These are phyloP conservation scores for Acleris holmiana DNA, from an alignment of 2,888 invertebrate genomes.

Conservation along the genomic window DNA sequence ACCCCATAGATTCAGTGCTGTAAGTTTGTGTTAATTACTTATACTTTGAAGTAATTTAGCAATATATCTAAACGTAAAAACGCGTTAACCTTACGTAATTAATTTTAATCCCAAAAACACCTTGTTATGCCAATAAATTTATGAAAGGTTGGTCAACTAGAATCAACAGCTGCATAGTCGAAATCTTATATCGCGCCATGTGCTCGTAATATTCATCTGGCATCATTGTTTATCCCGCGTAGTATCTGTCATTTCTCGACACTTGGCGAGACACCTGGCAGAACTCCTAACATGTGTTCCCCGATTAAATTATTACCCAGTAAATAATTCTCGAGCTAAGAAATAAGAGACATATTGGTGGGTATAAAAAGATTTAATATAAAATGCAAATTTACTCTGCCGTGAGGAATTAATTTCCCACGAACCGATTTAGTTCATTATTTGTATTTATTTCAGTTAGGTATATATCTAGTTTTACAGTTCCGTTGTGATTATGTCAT, in stretches of 20 bases:
- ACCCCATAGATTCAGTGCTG: too few relatives aligned
- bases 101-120: too few relatives aligned
- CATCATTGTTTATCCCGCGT: slow-evolving; percentile 23
- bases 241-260: slow-evolving; percentile 16
- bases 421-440: neutral
- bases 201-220: slow-evolving; percentile 9
- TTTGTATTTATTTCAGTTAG: neutral
- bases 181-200: slow-evolving; percentile 10
- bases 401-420: too few relatives aligned
- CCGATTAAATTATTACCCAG: slow-evolving; percentile 5
- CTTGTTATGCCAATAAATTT: too few relatives aligned
- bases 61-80: too few relatives aligned
- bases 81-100: too few relatives aligned
- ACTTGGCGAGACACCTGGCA: slow-evolving; percentile 21
- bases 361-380: too few relatives aligned
- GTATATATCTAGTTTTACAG: too few relatives aligned
- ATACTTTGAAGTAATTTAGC: too few relatives aligned
- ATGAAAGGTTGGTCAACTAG: slow-evolving; percentile 1
- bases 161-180: slow-evolving; percentile 22
- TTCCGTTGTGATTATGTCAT: slow-evolving; percentile 49
- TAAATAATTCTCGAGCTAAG: neutral
- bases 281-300: slow-evolving; percentile 20
- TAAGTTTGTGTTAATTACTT: too few relatives aligned
- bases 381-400: too few relatives aligned
- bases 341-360: neutral